These are phyloP conservation scores for Valencia hispanica DNA, from an alignment of 2,797 vertebrate genomes.

Conservation along the genomic window DNA sequence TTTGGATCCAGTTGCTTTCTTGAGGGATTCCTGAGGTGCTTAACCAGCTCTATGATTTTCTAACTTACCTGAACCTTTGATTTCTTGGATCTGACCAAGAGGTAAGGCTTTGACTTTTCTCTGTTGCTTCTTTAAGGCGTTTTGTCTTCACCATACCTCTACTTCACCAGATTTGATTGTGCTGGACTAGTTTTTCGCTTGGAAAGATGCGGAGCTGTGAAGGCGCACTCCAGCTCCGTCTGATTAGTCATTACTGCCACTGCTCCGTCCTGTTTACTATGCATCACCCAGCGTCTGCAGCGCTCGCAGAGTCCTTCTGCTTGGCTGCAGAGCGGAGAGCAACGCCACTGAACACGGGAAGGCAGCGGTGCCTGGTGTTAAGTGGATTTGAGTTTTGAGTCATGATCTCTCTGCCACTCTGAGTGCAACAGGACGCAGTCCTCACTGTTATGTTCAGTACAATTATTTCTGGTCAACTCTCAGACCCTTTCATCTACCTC, in stretches of 20 bases:
- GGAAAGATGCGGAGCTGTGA: slow-evolving; percentile 9
- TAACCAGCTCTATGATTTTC: slow-evolving; percentile 73
- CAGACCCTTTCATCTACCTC: background rate
- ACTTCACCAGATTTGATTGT: slow-evolving; percentile 7
- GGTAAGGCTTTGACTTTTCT: slow-evolving; percentile 63
- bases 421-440: slow-evolving; percentile 3
- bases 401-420: background rate
- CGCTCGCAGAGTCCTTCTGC: slow-evolving; percentile 32
- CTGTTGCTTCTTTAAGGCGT: slow-evolving; percentile 15
- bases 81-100: slow-evolving; percentile 62
- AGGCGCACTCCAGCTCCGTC: slow-evolving; percentile 13
- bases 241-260: slow-evolving; percentile 44
- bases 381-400: slow-evolving; percentile 32
- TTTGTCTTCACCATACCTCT: background rate
- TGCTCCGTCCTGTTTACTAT: slow-evolving; percentile 56
- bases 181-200: slow-evolving; percentile 10
- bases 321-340: slow-evolving; percentile 28
- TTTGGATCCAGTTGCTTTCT: slow-evolving; percentile 38
- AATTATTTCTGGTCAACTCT: background rate
- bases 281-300: slow-evolving; percentile 43
- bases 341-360: slow-evolving; percentile 53
- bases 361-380: slow-evolving; percentile 46
- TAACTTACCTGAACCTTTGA: slow-evolving; percentile 68
- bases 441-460: background rate
- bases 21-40: slow-evolving; percentile 38